A percentile compares a stretch with the other conserved stretches of the same genome.
Evolutionary conservation across 2,888 invertebrate species (phyloP).

Genomic region (Oscheius sp.): DNA sequence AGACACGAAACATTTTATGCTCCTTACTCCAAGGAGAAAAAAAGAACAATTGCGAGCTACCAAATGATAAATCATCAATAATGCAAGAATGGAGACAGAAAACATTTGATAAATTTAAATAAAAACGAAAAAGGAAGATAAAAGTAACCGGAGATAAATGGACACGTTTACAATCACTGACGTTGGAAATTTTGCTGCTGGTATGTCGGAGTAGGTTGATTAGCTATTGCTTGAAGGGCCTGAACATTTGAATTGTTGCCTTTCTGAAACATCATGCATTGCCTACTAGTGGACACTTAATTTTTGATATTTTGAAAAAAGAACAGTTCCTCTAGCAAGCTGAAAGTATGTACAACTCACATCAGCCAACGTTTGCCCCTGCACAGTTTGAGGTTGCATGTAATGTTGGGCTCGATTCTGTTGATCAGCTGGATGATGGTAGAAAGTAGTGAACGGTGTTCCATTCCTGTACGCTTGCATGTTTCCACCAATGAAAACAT

Average conservation of each 20-base stretch:
- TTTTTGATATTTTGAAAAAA: too few relatives aligned
- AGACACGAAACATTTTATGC: neutral
- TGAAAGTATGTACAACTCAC: neutral
- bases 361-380: slow-evolving; percentile 1
- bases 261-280: too few relatives aligned
- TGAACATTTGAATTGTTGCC: neutral
- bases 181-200: slow-evolving; percentile 4
- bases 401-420: neutral
- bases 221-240: neutral
- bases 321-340: too few relatives aligned
- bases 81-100: neutral
- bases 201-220: neutral
- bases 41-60: neutral
- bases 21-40: neutral
- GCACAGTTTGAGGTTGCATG: neutral
- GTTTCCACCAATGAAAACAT: neutral
- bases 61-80: neutral
- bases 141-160: neutral
- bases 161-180: slow-evolving; percentile 13
- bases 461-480: neutral
- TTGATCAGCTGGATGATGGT: neutral
- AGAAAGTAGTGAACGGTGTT: neutral
- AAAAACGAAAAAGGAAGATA: neutral
- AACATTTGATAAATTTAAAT: neutral
- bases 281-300: too few relatives aligned